These are phyloP conservation scores for Aphelenchoides fujianensis DNA, from an alignment of 1,140 invertebrate species.

Conservation along the genomic window DNA sequence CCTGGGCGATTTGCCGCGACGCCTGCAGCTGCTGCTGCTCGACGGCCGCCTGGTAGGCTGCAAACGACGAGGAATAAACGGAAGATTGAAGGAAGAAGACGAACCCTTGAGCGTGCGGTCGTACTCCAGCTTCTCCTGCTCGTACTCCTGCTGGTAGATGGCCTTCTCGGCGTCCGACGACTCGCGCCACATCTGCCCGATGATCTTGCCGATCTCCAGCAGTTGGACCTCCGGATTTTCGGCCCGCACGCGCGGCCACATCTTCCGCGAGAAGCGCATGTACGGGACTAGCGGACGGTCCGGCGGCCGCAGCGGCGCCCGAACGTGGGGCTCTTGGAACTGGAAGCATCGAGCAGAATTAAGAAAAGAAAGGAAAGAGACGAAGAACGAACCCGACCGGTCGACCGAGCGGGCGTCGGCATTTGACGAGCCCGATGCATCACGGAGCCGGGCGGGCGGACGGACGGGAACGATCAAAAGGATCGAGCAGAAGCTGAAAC, in stretches of 20 bases:
- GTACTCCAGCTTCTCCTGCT: slow-evolving; percentile 80
- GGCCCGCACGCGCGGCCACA: slow-evolving; percentile 85
- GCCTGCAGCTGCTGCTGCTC: slow-evolving; percentile 26
- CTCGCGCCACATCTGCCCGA: slow-evolving; percentile 97
- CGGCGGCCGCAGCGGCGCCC: slow-evolving; percentile 4
- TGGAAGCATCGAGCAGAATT: background rate
- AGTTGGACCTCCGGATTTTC: slow-evolving; percentile 87
- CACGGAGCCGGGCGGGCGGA: no score
- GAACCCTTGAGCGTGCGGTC: background rate
- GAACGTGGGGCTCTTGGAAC: slow-evolving; percentile 10
- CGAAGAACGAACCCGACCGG: background rate
- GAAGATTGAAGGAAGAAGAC: background rate
- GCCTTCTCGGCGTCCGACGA: slow-evolving; percentile 86
- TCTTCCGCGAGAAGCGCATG: slow-evolving; percentile 90
- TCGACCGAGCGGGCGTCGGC: background rate
- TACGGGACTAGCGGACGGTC: slow-evolving; percentile 97
- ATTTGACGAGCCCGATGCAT: background rate
- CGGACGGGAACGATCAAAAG: no score
- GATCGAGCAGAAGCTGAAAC: no score
- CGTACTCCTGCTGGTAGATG: slow-evolving; percentile 93
- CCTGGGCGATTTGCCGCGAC: background rate
- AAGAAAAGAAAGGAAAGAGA: background rate
- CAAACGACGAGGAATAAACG: slow-evolving; percentile 57
- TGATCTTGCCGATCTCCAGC: slow-evolving; percentile 98
- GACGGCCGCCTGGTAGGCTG: slow-evolving; percentile 77